These are phyloP conservation scores for Lota lota DNA, from an alignment of 2,113 vertebrate species.

Conservation along the genomic window DNA sequence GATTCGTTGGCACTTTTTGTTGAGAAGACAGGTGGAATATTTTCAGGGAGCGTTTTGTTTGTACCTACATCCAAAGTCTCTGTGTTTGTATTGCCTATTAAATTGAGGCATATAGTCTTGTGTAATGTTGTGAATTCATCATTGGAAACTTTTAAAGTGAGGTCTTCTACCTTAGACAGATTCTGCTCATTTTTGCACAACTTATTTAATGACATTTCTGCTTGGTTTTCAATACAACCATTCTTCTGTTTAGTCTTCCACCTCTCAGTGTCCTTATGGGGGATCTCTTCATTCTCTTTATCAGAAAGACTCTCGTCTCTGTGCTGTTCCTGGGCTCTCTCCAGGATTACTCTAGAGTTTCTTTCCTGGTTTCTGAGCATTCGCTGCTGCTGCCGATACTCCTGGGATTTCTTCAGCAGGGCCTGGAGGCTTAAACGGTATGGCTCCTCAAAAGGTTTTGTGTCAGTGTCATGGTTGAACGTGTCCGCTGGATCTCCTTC, in stretches of 20 bases:
- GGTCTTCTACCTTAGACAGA: not conserved
- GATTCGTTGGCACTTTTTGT: constrained; percentile 15
- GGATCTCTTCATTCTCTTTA: constrained; percentile 66
- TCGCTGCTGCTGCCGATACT: constrained; percentile 64
- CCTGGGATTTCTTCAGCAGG: constrained; percentile 74
- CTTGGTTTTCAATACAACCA: constrained; percentile 3
- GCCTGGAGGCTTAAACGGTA: constrained; percentile 68
- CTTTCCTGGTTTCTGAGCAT: constrained; percentile 64
- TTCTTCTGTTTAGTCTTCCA: constrained; percentile 42
- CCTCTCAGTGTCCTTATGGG: constrained; percentile 24
- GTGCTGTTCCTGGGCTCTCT: constrained; percentile 43
- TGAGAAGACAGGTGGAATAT: constrained; percentile 33
- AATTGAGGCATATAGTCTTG: constrained; percentile 9
- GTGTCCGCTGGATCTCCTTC: constrained; percentile 14
- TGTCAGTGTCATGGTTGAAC: constrained; percentile 14
- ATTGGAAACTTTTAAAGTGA: not conserved
- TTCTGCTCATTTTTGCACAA: constrained; percentile 15
- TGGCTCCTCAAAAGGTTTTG: constrained; percentile 31
- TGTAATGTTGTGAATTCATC: not conserved
- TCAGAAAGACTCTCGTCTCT: constrained; percentile 57
- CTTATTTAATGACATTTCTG: constrained; percentile 25
- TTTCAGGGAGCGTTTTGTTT: constrained; percentile 21
- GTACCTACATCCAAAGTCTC: not conserved
- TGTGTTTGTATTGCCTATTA: constrained; percentile 8
- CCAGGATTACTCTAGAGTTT: constrained; percentile 47